phyloP scores from a whole-genome alignment of 1,140 invertebrate genomes.

The Cryptotermes secundus region DNA sequence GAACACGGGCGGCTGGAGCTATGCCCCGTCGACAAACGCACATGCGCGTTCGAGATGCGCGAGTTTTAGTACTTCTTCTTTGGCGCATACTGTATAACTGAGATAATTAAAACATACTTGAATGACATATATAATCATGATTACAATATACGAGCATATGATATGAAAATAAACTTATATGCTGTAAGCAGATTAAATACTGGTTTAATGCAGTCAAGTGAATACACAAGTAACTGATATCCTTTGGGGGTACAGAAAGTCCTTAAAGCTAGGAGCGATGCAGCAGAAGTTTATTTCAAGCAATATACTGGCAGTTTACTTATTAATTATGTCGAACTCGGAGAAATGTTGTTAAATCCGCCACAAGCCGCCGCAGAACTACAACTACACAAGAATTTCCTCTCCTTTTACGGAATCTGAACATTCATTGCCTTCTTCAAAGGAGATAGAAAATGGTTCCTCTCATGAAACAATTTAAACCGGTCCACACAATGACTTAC shows the following conservation, averaged over 20 bases:
- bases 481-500: too few relatives aligned
- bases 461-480: too few relatives aligned
- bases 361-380: not conserved
- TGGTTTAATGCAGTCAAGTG: not conserved
- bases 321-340: not conserved
- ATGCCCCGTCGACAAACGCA: too few relatives aligned
- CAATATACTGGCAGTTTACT: not conserved
- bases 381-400: too few relatives aligned
- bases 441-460: too few relatives aligned
- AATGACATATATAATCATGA: not conserved
- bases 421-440: too few relatives aligned
- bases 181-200: not conserved
- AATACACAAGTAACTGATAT: not conserved
- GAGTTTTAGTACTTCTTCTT: too few relatives aligned
- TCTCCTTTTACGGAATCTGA: too few relatives aligned
- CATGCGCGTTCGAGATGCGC: too few relatives aligned
- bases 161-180: not conserved
- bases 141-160: not conserved
- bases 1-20: too few relatives aligned
- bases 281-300: not conserved
- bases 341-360: constrained; percentile 14
- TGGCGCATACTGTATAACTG: too few relatives aligned
- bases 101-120: not conserved
- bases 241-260: not conserved
- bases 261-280: not conserved